A percentile compares a stretch with the other conserved stretches of the same genome.
Conservation (phyloP, 2,888 invertebrate genomes). For the Nemurella pictetii region DNA sequence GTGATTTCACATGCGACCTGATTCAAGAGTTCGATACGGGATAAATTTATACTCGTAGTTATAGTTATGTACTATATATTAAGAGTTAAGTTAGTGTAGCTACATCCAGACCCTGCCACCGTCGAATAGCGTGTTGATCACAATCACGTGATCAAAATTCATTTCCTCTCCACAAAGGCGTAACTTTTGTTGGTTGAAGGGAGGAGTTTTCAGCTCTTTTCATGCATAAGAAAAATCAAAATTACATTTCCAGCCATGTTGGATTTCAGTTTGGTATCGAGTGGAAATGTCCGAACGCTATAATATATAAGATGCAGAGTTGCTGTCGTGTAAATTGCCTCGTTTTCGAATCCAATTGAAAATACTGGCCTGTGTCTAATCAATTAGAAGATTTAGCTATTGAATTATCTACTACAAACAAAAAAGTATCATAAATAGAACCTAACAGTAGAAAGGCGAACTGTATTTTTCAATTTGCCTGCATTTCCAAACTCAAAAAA, state of each 20-base stretch:
- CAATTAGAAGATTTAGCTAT: not conserved
- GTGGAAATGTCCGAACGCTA: not conserved
- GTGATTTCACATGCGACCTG: not conserved
- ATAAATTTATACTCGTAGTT: not conserved
- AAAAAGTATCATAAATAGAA: not conserved
- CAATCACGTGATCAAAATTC: slow-evolving; percentile 3
- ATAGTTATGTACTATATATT: too few relatives aligned
- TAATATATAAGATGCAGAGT: not conserved
- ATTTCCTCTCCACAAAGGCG: slow-evolving; percentile 16
- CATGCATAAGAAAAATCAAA: slow-evolving; percentile 26
- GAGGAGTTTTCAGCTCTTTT: slow-evolving; percentile 15
- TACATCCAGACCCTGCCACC: not conserved
- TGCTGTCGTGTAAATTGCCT: not conserved
- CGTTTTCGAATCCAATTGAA: not conserved
- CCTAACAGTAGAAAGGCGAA: not conserved
- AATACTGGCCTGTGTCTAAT: not conserved
- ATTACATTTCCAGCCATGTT: slow-evolving; percentile 14
- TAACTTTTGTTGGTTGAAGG: slow-evolving; percentile 14
- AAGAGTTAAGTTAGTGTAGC: not conserved
- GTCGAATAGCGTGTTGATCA: not conserved
- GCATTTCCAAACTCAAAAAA: not conserved
- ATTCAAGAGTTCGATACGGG: not conserved
- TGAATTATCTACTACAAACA: not conserved
- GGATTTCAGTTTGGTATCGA: not conserved
- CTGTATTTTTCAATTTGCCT: not conserved